Conservation (phyloP, 2,797 vertebrate genomes). For the Urophycis tenuis region DNA sequence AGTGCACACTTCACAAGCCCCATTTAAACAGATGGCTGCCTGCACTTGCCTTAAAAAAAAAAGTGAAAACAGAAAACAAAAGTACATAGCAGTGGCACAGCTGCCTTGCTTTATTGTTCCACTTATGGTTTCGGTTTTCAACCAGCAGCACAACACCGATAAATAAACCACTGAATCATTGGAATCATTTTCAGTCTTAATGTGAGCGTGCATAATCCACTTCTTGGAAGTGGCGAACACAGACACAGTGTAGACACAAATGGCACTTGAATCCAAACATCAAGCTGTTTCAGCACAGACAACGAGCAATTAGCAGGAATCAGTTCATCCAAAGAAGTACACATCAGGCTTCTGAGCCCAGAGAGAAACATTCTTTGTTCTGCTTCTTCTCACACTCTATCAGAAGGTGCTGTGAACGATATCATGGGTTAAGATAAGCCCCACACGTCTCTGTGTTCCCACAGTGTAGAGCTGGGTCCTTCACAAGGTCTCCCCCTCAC, state of each 20-base stretch:
- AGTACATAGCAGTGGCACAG: background rate
- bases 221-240: background rate
- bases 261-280: background rate
- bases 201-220: too few relatives aligned
- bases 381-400: background rate
- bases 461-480: too few relatives aligned
- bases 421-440: too few relatives aligned
- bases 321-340: background rate
- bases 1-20: slow-evolving; percentile 15
- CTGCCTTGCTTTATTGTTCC: background rate
- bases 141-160: background rate
- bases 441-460: too few relatives aligned
- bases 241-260: background rate
- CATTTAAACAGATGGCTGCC: slow-evolving; percentile 14
- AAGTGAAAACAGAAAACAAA: background rate
- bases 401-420: too few relatives aligned
- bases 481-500: too few relatives aligned
- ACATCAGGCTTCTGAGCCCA: background rate
- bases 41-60: slow-evolving; percentile 28
- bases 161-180: background rate
- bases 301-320: background rate
- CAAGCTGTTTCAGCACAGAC: background rate
- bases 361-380: background rate
- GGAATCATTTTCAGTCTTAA: background rate
- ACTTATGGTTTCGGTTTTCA: slow-evolving; percentile 12